phyloP scores from a whole-genome alignment of 2,113 vertebrate species.

The Crotalus helleri region DNA sequence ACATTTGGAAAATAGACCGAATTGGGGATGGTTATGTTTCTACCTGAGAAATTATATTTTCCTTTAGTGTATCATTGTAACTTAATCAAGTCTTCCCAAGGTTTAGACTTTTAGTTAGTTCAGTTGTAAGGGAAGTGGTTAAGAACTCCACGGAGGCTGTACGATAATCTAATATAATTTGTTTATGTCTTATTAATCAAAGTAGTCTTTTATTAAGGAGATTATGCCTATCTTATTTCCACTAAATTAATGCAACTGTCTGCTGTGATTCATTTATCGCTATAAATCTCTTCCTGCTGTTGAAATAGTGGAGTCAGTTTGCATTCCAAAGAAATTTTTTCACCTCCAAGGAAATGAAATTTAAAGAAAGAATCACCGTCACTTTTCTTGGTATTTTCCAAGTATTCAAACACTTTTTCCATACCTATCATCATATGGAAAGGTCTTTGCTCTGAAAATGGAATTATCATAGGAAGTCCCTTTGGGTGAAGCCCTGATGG shows the following conservation, averaged over 20 bases:
- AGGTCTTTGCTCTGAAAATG: background rate
- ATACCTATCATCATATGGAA: background rate
- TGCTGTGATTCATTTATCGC: background rate
- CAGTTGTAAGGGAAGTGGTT: slow-evolving; percentile 23
- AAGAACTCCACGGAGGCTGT: background rate
- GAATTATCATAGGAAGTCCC: background rate
- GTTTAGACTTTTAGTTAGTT: slow-evolving; percentile 19
- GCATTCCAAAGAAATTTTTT: slow-evolving; percentile 1
- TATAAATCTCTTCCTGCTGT: background rate
- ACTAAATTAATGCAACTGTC: slow-evolving; percentile 14
- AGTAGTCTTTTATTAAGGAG: slow-evolving; percentile 28
- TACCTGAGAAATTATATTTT: background rate
- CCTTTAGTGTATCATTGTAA: background rate
- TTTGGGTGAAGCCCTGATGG: background rate
- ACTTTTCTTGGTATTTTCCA: background rate
- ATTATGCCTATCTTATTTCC: slow-evolving; percentile 13
- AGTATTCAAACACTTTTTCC: background rate
- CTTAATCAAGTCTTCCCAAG: slow-evolving; percentile 18
- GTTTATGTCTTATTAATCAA: slow-evolving; percentile 40
- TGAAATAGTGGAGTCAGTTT: slow-evolving; percentile 1
- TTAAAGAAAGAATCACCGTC: background rate
- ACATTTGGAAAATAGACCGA: background rate
- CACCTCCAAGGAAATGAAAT: background rate
- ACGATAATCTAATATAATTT: slow-evolving; percentile 19
- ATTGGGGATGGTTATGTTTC: background rate